Percentiles rank a stretch among this genome's conserved stretches.
These are phyloP conservation scores for Montipora capricornis DNA, from an alignment of 64 coral and sea anemone genomes.

Conservation along the genomic window DNA sequence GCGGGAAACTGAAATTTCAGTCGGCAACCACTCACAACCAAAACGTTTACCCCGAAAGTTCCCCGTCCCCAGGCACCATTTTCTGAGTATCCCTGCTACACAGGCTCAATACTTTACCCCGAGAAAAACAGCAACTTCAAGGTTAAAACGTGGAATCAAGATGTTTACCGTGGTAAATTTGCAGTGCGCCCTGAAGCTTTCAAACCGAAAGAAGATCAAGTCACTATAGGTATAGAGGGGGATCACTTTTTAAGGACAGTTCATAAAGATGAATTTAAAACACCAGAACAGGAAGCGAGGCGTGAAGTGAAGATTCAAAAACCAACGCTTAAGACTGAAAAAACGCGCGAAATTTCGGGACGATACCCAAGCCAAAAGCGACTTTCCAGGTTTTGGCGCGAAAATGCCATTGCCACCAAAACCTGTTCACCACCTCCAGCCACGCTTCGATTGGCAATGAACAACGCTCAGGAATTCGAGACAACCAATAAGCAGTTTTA, in stretches of 20 bases:
- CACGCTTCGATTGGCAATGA: constrained; percentile 88
- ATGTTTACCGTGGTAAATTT: constrained; percentile 91
- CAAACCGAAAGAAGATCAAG: constrained; percentile 55
- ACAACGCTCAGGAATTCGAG: constrained; percentile 76
- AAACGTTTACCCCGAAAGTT: constrained; percentile 77
- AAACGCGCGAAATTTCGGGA: constrained; percentile 83
- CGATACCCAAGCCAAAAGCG: constrained; percentile 93
- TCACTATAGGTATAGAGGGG: constrained; percentile 90
- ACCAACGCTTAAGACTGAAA: constrained; percentile 65
- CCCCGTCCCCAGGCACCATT: constrained; percentile 67
- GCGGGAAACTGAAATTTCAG: constrained; percentile 72
- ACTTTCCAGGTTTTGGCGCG: constrained; percentile 91
- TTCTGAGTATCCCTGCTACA: constrained; percentile 85
- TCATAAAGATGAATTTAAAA: constrained; percentile 79
- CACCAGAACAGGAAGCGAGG: constrained; percentile 72
- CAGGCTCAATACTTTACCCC: constrained; percentile 93
- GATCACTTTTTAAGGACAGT: constrained; percentile 79
- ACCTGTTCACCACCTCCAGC: constrained; percentile 86
- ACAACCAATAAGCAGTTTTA: constrained; percentile 91
- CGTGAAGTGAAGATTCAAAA: constrained; percentile 59
- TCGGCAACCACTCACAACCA: constrained; percentile 90
- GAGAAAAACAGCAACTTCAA: constrained; percentile 61
- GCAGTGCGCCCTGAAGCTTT: constrained; percentile 65
- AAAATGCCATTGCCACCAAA: constrained; percentile 87
- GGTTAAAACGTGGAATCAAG: constrained; percentile 92